Conservation (phyloP, 2,113 vertebrate species). For the Andinoacara biseriatus region DNA sequence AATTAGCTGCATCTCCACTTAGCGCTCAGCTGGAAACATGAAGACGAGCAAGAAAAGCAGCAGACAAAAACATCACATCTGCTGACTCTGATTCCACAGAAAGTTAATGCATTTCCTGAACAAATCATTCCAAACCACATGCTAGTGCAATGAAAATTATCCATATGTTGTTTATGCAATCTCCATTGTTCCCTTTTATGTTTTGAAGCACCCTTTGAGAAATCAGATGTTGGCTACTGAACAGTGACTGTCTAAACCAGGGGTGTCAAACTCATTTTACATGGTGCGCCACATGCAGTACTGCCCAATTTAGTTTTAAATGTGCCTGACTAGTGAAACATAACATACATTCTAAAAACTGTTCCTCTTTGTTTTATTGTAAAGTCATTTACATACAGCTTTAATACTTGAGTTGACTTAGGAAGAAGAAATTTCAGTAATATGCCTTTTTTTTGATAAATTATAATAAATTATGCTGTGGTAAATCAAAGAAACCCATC, state of each 20-base stretch:
- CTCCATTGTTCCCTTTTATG: neutral
- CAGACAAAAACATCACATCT: constrained; percentile 52
- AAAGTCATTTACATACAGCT: neutral
- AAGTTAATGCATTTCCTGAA: constrained; percentile 32
- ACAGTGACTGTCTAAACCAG: neutral
- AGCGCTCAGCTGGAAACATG: constrained; percentile 59
- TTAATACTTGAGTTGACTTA: neutral
- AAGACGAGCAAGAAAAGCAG: constrained; percentile 22
- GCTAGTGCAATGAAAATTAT: constrained; percentile 39
- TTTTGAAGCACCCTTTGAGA: constrained; percentile 7
- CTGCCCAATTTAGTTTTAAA: neutral
- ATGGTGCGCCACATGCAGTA: neutral
- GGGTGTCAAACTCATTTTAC: neutral
- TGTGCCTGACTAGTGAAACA: neutral
- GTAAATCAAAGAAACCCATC: neutral
- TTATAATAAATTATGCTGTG: neutral
- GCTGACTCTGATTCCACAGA: constrained; percentile 30
- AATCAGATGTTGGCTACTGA: constrained; percentile 7
- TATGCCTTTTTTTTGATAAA: neutral
- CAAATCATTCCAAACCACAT: constrained; percentile 57
- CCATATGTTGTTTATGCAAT: constrained; percentile 20
- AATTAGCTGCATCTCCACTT: constrained; percentile 69
- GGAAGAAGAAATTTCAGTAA: neutral
- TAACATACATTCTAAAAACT: neutral
- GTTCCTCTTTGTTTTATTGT: neutral